Evolutionary conservation across 2,113 vertebrate species (phyloP).

Genomic region (Naja naja): DNA sequence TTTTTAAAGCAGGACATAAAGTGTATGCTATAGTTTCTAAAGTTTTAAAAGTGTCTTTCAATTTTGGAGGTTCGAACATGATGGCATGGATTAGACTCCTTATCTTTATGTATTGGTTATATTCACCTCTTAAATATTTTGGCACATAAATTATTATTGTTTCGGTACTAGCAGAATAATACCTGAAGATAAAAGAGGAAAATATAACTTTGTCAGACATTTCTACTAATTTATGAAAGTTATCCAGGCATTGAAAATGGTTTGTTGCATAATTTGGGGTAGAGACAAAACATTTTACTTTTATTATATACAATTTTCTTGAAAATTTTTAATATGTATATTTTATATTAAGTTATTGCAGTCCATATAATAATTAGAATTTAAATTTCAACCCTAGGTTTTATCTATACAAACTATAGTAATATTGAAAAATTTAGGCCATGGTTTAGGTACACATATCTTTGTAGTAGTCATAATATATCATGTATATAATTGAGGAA

Average conservation of each 20-base stretch:
- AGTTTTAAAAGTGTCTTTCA: neutral
- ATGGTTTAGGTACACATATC: neutral
- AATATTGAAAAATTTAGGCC: neutral
- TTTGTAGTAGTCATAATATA: too few relatives aligned
- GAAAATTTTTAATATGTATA: neutral
- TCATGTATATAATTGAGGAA: neutral
- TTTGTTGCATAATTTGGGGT: neutral
- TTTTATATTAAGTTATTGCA: neutral
- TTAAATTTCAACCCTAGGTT: neutral
- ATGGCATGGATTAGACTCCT: constrained; percentile 3
- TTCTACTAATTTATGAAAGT: neutral
- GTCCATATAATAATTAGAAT: neutral
- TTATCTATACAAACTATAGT: neutral
- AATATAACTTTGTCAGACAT: neutral
- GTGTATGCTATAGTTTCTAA: neutral
- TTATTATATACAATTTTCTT: neutral
- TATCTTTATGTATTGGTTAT: constrained; percentile 4
- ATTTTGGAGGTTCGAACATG: neutral
- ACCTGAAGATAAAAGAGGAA: neutral
- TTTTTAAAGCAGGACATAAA: constrained; percentile 12
- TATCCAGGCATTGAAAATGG: neutral
- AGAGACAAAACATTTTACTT: neutral
- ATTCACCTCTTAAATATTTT: neutral
- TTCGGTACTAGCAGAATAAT: constrained; percentile 1
- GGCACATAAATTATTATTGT: neutral